phyloP scores from a whole-genome alignment of 2,888 invertebrate genomes.

The Octodonta nipae region DNA sequence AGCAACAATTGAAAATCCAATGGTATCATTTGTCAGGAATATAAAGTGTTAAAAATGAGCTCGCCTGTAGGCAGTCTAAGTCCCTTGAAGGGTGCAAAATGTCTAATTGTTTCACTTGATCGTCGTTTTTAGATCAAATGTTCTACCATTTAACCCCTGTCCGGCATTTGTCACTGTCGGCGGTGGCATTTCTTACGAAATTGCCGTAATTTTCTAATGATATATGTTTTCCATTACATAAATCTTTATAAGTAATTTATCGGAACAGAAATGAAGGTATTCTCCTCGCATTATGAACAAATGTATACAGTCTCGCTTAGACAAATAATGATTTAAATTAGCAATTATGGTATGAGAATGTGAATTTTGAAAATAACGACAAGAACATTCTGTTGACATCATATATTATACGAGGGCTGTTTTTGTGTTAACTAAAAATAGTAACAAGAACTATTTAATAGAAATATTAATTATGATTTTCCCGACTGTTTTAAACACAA shows the following conservation, averaged over 20 bases:
- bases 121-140: constrained; percentile 32
- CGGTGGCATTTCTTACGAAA: constrained; percentile 29
- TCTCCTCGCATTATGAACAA: too few relatives aligned
- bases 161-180: constrained; percentile 33
- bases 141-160: constrained; percentile 30
- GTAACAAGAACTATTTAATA: too few relatives aligned
- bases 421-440: too few relatives aligned
- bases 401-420: too few relatives aligned
- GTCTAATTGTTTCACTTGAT: constrained; percentile 33
- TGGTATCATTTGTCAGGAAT: constrained; percentile 32
- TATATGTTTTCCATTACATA: constrained; percentile 36
- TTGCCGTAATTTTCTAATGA: constrained; percentile 34
- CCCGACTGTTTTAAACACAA: too few relatives aligned
- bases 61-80: constrained; percentile 18
- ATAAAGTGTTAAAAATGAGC: constrained; percentile 38
- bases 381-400: too few relatives aligned
- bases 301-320: too few relatives aligned
- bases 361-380: too few relatives aligned
- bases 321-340: too few relatives aligned
- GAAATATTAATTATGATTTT: too few relatives aligned
- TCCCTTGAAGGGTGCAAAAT: constrained; percentile 30
- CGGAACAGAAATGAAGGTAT: too few relatives aligned
- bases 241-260: constrained; percentile 35
- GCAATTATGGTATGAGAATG: too few relatives aligned
- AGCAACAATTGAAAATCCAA: constrained; percentile 20